These are phyloP conservation scores for Pogonomyrmex californicus DNA, from an alignment of 1,140 invertebrate genomes.

Conservation along the genomic window DNA sequence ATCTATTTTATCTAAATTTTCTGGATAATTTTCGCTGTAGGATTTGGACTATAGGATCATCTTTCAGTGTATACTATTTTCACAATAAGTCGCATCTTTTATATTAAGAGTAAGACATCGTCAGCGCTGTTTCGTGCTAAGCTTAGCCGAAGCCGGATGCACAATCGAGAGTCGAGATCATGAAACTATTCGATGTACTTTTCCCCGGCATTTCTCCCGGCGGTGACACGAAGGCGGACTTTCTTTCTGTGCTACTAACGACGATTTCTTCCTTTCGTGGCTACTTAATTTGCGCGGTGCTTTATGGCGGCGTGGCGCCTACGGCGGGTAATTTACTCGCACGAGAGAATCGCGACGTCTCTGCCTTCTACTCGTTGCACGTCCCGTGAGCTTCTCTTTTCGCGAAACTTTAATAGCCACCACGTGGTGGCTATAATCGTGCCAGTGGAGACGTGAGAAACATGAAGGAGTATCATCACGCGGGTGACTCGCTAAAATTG, in stretches of 20 bases:
- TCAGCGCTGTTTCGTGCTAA: not conserved
- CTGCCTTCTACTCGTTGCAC: not conserved
- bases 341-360: slow-evolving; percentile 18
- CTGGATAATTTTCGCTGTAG: too few relatives aligned
- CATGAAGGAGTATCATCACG: slow-evolving; percentile 72
- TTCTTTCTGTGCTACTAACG: slow-evolving; percentile 52
- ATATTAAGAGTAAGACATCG: not conserved
- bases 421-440: slow-evolving; percentile 75
- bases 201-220: slow-evolving; percentile 40
- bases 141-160: not conserved
- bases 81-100: not conserved
- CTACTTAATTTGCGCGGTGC: slow-evolving; percentile 76
- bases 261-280: slow-evolving; percentile 50
- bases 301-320: slow-evolving; percentile 70
- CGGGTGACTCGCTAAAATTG: slow-evolving; percentile 77
- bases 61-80: too few relatives aligned
- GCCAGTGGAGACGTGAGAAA: slow-evolving; percentile 72
- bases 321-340: slow-evolving; percentile 73
- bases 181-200: slow-evolving; percentile 19
- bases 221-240: slow-evolving; percentile 34
- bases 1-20: too few relatives aligned
- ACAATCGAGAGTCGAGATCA: not conserved
- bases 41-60: too few relatives aligned
- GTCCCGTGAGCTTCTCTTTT: slow-evolving; percentile 67
- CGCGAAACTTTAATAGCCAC: slow-evolving; percentile 74